Base-by-base conservation (phyloP, 2,113 vertebrate species). In the Caretta caretta region DNA sequence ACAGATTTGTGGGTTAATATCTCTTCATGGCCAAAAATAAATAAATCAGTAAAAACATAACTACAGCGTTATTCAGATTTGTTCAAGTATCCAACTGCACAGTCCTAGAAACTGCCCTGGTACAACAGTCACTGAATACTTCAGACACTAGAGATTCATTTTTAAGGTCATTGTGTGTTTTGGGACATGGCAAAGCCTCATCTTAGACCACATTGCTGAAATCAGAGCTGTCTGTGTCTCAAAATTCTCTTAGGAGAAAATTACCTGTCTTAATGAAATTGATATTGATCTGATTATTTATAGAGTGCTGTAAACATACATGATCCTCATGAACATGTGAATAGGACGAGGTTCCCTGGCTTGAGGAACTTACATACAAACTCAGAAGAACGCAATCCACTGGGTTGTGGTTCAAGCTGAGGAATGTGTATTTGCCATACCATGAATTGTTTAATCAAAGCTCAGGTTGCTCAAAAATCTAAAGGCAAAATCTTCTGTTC, bases 311-410 rank as follows among this genome's bases (percentile, higher is more conserved):
- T 31, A 49, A 93, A 62, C 59, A 42, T 0, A 0, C 29, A 11
- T 0, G 6, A 35, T 14, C 3, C 46, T 92, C 69, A 72, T 88
- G 69, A 92, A 50, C 27, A 17, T 53, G 54, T 4, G 35, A 42
- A 42, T 29, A 89, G 79, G 87, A 46, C 22, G 17, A 49, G 56
- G 75, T 54, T 59, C 42, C 35, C 84, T 69, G 72, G 56, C 46
- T 13, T 31, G 31, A 56, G 51, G n/a, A 57, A 6, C 0, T 0
- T 0, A 27, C 24, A 17, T 17, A 8, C 19, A 0, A 0, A 11
- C 13, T 86, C 7, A 5, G 46, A 27, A n/a, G 0, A 0, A 19
- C 35, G 72, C 27, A 25, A 75, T 14, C 13, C 1, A 0, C 38
- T 0, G 0, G 14, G 46, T 9, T 69, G 65, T 69, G 0, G 0